Evolutionary conservation across 2,113 vertebrate genomes (phyloP).

Genomic region (Alectura lathami): DNA sequence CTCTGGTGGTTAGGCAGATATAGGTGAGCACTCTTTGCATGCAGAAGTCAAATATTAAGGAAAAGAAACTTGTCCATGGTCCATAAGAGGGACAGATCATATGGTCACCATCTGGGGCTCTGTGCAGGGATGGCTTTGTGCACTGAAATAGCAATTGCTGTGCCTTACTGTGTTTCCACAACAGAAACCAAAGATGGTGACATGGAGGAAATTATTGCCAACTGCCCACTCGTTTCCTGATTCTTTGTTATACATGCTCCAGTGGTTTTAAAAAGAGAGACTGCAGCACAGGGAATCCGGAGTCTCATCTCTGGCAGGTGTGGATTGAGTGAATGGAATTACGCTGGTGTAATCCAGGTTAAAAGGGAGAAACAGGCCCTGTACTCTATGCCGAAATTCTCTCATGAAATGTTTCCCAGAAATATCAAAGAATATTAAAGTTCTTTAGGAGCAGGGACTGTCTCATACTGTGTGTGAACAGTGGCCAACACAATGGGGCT

Average conservation of each 20-base stretch:
- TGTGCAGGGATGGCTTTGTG: neutral
- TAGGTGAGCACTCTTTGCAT: slow-evolving; percentile 15
- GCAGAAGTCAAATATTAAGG: slow-evolving; percentile 18
- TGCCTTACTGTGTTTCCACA: slow-evolving; percentile 51
- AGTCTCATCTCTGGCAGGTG: neutral
- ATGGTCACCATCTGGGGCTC: slow-evolving; percentile 61
- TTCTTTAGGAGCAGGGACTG: slow-evolving; percentile 53
- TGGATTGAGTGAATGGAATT: neutral
- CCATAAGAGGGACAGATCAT: slow-evolving; percentile 27
- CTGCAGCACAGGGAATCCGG: neutral
- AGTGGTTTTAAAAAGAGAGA: neutral
- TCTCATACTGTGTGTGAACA: slow-evolving; percentile 41
- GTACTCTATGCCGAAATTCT: neutral
- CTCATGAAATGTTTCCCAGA: slow-evolving; percentile 30
- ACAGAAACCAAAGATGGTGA: slow-evolving; percentile 40
- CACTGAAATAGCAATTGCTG: slow-evolving; percentile 6
- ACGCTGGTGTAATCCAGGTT: neutral
- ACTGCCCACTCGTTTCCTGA: slow-evolving; percentile 41
- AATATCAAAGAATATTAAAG: slow-evolving; percentile 64
- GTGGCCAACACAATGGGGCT: slow-evolving; percentile 54
- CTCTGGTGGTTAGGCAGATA: neutral
- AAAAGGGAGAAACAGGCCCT: slow-evolving; percentile 13
- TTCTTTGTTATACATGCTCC: neutral
- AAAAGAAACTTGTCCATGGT: neutral
- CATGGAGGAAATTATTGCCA: slow-evolving; percentile 46